Evolutionary conservation across 1,140 invertebrate genomes (phyloP).

Genomic region (Pteromalus puparum): DNA sequence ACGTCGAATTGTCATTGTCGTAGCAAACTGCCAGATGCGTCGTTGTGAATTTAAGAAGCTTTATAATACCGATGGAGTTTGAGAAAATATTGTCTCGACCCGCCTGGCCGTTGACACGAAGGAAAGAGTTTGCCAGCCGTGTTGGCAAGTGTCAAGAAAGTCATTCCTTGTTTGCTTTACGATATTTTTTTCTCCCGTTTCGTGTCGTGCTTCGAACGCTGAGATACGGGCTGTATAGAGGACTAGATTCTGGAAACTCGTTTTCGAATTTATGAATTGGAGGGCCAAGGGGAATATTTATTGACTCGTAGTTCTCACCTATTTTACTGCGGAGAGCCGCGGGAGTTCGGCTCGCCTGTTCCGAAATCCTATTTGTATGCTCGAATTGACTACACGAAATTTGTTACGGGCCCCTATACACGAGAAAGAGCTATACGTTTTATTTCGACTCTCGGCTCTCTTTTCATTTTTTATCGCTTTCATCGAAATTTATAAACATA

Average conservation of each 20-base stretch:
- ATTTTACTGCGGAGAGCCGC: constrained; percentile 15
- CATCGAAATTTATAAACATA: constrained; percentile 21
- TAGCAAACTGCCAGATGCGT: not conserved
- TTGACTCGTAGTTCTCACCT: constrained; percentile 45
- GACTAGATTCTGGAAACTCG: constrained; percentile 30
- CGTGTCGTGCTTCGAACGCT: not conserved
- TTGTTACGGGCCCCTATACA: constrained; percentile 5
- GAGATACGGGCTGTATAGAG: not conserved
- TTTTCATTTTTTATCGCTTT: constrained; percentile 39
- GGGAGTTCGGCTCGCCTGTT: not conserved
- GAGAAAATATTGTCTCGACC: not conserved
- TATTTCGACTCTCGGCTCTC: not conserved
- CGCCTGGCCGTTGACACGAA: not conserved
- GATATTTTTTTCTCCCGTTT: not conserved
- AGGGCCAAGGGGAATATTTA: constrained; percentile 39
- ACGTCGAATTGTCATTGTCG: constrained; percentile 4
- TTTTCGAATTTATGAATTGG: constrained; percentile 39
- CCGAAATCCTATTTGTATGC: constrained; percentile 33
- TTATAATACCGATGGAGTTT: not conserved
- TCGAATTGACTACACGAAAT: constrained; percentile 32
- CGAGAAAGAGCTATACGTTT: not conserved
- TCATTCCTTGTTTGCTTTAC: constrained; percentile 30
- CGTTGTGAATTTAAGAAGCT: not conserved
- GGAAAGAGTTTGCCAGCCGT: not conserved
- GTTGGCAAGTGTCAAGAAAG: not conserved